Conservation (phyloP, 2,113 vertebrate genomes). For the Uria lomvia region DNA sequence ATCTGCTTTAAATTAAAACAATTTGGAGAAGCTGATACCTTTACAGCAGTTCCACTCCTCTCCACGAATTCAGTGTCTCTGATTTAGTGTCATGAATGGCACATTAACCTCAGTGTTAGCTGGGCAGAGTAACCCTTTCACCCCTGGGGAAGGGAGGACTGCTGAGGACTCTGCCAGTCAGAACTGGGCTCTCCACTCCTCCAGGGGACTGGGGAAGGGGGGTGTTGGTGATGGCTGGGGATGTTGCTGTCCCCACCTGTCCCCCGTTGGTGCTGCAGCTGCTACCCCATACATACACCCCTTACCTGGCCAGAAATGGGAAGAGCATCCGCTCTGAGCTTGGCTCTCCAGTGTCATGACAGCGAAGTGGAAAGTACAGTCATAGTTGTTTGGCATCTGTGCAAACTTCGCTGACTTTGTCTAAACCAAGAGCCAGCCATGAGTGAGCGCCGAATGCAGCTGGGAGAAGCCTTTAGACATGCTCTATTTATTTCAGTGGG, state of each 20-base stretch:
- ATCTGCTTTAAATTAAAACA: not conserved
- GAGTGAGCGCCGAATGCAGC: not conserved
- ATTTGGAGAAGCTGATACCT: not conserved
- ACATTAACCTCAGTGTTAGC: not conserved
- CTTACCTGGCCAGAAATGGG: rapidly evolving
- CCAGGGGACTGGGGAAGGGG: not conserved
- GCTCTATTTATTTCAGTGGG: not conserved
- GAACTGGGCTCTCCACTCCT: not conserved
- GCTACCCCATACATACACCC: too few species aligned
- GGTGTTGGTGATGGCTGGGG: not conserved
- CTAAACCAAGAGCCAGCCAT: not conserved
- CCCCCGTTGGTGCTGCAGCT: not conserved
- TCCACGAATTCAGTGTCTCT: not conserved
- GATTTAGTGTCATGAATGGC: not conserved
- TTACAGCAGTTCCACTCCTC: not conserved
- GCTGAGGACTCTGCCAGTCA: not conserved
- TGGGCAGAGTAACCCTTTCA: not conserved
- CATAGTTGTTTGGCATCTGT: not conserved
- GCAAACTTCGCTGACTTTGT: not conserved
- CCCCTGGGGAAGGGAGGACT: not conserved
- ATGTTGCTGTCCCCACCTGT: not conserved
- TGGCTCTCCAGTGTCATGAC: not conserved
- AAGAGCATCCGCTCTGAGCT: rapidly evolving
- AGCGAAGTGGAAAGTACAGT: rapidly evolving
- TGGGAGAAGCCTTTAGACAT: not conserved